phyloP scores from a whole-genome alignment of 2,888 invertebrate genomes.

The Belgica antarctica region DNA sequence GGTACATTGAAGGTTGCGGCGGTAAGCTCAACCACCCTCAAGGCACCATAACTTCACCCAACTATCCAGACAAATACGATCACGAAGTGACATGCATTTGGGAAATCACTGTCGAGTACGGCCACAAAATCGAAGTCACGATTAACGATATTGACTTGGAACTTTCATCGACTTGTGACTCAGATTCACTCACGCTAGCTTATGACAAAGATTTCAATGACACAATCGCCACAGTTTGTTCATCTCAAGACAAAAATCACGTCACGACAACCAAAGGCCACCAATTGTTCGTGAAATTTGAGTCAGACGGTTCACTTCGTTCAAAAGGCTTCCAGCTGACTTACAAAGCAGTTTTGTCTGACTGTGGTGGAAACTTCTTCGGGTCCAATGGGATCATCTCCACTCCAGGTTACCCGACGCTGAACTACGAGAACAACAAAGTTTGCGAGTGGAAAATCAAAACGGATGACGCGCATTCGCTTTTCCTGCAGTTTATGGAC shows the following conservation, averaged over 20 bases:
- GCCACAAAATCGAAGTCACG: conserved; percentile 65
- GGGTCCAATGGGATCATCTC: conserved; percentile 65
- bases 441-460: conserved; percentile 77
- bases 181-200: conserved; percentile 64
- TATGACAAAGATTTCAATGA: conserved; percentile 65
- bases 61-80: conserved; percentile 61
- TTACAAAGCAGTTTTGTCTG: conserved; percentile 59
- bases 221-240: conserved; percentile 63
- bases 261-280: conserved; percentile 66
- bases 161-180: conserved; percentile 58
- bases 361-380: conserved; percentile 73
- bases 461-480: conserved; percentile 65
- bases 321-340: conserved; percentile 66
- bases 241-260: conserved; percentile 51
- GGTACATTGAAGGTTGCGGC: conserved; percentile 74
- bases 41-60: conserved; percentile 64
- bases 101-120: conserved; percentile 68
- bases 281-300: conserved; percentile 67
- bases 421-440: conserved; percentile 69
- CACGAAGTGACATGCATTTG: conserved; percentile 68
- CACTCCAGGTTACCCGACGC: conserved; percentile 76
- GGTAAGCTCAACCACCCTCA: conserved; percentile 60
- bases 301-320: conserved; percentile 58
- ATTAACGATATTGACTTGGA: conserved; percentile 66
- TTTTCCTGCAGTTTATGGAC: conserved; percentile 68